Evolutionary conservation across 1,140 invertebrate species (phyloP), one percentile per base, ranked within the genome.

Genomic region (Choristoneura fumiferana): DNA sequence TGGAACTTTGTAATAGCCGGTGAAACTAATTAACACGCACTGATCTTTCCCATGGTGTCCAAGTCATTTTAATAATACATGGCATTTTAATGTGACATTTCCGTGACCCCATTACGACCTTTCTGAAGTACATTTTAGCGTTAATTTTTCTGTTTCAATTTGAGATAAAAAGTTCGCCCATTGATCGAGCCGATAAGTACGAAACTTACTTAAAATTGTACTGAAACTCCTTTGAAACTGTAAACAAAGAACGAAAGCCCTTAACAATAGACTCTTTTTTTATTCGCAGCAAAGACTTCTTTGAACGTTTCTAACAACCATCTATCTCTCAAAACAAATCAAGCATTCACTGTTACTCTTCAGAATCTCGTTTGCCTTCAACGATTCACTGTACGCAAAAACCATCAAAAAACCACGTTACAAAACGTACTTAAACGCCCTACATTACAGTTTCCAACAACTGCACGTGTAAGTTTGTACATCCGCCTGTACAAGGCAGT

Each of bases 341-440:
- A 69, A 67, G 64, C 67, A 70, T 72, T 71, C 70, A 73, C 67
- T 66, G 69, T n/a, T n/a, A n/a, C 60, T 72, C 74, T 76, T 78
- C 73, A 69, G 67, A 77, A 79, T 69, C 83, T 72, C 67, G 83
- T 76, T 86, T 68, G 78, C 83, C 81, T 84, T 86, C 83, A 75
- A 79, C 63, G 53, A 69, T 61, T 57, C 63, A 69, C 69, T 68
- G 40, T 63, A 57, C 52, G 40, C 60, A 65, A 29, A 36, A 17
- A 29, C 22, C 5, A 54, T 34, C 36, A 6, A 29, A 29, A 29
- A 29, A 29, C 22, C 22, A 29, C 22, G 22, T 29, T 29, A 29
- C 22, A 29, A 29, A n/a, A n/a, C 10, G n/a, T 8, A 34, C 34
- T 29, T 36, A 34, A 52, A 18, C 58, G 65, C 55, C 81, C 78